Conservation (phyloP, 2,113 vertebrate genomes). For the Isurus oxyrinchus region DNA sequence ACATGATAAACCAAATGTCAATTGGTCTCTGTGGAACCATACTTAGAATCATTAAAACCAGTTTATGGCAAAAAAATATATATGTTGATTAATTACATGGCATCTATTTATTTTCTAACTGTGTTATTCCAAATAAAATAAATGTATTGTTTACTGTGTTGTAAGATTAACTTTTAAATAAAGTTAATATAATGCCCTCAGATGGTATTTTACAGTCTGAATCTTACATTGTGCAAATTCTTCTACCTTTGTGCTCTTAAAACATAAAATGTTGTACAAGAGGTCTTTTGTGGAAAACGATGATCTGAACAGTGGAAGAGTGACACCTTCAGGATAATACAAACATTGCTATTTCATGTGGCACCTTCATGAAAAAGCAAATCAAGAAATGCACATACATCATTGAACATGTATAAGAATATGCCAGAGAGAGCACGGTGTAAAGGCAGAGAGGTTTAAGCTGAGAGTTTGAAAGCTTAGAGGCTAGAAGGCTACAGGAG, state of each 20-base stretch:
- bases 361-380: neutral
- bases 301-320: neutral
- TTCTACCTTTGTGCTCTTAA: neutral
- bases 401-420: neutral
- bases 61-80: neutral
- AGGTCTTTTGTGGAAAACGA: no score
- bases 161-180: neutral
- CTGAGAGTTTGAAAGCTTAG: neutral
- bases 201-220: neutral
- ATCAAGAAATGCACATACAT: neutral
- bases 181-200: neutral
- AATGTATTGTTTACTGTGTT: neutral
- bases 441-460: neutral
- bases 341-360: neutral
- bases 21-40: neutral
- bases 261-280: neutral
- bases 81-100: neutral
- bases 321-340: constrained; percentile 16
- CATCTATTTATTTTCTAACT: neutral
- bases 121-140: neutral
- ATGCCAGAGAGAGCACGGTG: neutral
- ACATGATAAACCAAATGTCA: neutral
- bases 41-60: neutral
- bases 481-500: neutral
- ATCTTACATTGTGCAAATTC: neutral